Base-by-base conservation (phyloP, 37 sponge, comb jelly and placozoan species). In the Haliclona indistincta region DNA sequence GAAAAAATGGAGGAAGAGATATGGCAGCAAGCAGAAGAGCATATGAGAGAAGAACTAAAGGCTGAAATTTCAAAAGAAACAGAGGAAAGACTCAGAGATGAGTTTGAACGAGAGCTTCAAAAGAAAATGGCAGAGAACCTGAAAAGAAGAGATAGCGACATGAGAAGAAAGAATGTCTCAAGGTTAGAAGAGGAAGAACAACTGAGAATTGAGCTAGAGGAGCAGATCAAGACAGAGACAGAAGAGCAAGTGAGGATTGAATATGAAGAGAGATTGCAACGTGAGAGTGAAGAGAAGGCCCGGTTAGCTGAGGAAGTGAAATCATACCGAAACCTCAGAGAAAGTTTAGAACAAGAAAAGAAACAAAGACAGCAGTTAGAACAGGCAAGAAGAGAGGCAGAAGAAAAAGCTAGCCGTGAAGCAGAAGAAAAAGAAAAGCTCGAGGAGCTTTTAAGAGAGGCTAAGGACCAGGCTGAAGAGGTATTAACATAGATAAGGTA, bases 101-200 rank as follows among this genome's bases (percentile, higher is more conserved):
- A 26, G 20, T 3, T 10, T 3, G 73, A 47, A 37, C 22, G 68
- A 45, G 10, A 38, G 62, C 51, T 58, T 33, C 29, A 44, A 30
- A 19, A 75, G 43, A n/a, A 73, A 54, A 70, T 72, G 43, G 63
- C 64, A 39, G 68, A 83, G 40, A 65, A 66, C 39, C 45, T 3
- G 15, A 61, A 23, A 38, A 65, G 77, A n/a, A 44, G 67, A 43
- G 25, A 80, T 33, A 72, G 77, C 32, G 77, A 45, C 11, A 60
- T 45, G 26, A 28, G n/a, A 13, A 10, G 22, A 26, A 77, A 49
- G 33, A 74, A 85, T 47, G 62, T 85, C 1, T 43, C 58, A 25
- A 45, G 74, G 5, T 38, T 78, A n/a, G 87, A 86, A 56, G 75
- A 74, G 2, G 87, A 86, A 45, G 87, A 81, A 44, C 84, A 89